phyloP scores from a whole-genome alignment of 2,797 vertebrate species.

The Ctenopoma multispine region DNA sequence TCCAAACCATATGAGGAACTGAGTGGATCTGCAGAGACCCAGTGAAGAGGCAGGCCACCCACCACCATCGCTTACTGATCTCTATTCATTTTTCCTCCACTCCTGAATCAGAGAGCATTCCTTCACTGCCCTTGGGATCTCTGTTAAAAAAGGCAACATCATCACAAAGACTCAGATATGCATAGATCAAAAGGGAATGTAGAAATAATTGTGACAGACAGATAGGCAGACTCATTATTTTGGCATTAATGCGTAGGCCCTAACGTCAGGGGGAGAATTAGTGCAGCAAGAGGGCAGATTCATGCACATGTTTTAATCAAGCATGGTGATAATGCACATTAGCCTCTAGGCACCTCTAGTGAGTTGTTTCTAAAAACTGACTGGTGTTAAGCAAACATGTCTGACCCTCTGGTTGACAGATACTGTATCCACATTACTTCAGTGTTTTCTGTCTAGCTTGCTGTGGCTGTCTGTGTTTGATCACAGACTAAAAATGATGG shows the following conservation, averaged over 20 bases:
- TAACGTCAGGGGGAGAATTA: constrained; percentile 61
- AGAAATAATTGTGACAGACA: constrained; percentile 66
- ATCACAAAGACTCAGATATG: constrained; percentile 72
- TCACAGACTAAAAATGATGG: constrained; percentile 18
- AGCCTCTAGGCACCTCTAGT: constrained; percentile 11
- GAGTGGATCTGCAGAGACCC: constrained; percentile 72
- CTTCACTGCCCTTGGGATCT: constrained; percentile 72
- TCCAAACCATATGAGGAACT: constrained; percentile 83
- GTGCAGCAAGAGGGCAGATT: constrained; percentile 56
- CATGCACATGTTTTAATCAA: constrained; percentile 60
- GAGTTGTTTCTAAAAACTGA: constrained; percentile 5
- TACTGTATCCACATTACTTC: constrained; percentile 26
- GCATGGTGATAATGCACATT: constrained; percentile 39
- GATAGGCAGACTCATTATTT: constrained; percentile 71
- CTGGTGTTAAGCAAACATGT: constrained; percentile 19
- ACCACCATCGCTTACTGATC: constrained; percentile 60
- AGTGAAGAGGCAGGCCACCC: constrained; percentile 78
- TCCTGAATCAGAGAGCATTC: constrained; percentile 81
- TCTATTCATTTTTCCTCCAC: constrained; percentile 57
- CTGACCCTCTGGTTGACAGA: constrained; percentile 14
- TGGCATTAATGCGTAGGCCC: constrained; percentile 55
- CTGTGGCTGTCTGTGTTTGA: constrained; percentile 44
- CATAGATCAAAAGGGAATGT: constrained; percentile 70
- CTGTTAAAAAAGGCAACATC: constrained; percentile 69
- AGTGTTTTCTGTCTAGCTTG: constrained; percentile 29